Base-by-base conservation (phyloP, 2,113 vertebrate species). In the Eptesicus fuscus region DNA sequence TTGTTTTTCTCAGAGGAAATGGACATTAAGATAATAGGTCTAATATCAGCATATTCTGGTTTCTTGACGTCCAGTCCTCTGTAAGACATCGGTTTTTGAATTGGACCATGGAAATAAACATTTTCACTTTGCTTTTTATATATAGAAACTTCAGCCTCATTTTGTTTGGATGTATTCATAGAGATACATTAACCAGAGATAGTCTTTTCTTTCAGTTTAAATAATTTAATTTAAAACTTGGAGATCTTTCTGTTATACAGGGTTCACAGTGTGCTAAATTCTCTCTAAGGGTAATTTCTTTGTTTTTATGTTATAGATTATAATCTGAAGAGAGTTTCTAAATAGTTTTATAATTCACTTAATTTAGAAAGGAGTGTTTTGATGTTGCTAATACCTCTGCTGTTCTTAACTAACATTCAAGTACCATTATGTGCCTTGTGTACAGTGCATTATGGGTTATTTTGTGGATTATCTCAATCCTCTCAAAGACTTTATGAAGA, bases 291-390 rank as follows among this genome's bases (percentile, higher is more conserved):
- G 11, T 82, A 56, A 42, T 82, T 87, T 83, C 20, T 7, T 90
- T 94, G 49, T 67, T 73, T 87, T 65, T 84, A 30, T 88, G 56
- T 88, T 78, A 14, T 87, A 35, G 35, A 85, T 94, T 94, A 65
- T 86, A 87, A 69, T 91, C 30, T 53, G 49, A 79, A 63, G 61
- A 91, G 65, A 44, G 23, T 73, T 78, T 82, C 61, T 95, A 85
- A 76, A 35, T 91, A 74, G n/a, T 42, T 71, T 70, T n/a, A 16
- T 80, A 67, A 6, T 93, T 83, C n/a, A 69, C 69, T 87, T 20
- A 63, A 22, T 69, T 40, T 51, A 51, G 71, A 84, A 86, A 63
- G 14, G 44, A 67, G 51, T 65, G 37, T 59, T 89, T 73, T 83
- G 51, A 79, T 87, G 51, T 61, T 92, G n/a, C 80, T 14, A 61